phyloP scores from a whole-genome alignment of 2,113 vertebrate genomes.

The Lipotes vexillifer region DNA sequence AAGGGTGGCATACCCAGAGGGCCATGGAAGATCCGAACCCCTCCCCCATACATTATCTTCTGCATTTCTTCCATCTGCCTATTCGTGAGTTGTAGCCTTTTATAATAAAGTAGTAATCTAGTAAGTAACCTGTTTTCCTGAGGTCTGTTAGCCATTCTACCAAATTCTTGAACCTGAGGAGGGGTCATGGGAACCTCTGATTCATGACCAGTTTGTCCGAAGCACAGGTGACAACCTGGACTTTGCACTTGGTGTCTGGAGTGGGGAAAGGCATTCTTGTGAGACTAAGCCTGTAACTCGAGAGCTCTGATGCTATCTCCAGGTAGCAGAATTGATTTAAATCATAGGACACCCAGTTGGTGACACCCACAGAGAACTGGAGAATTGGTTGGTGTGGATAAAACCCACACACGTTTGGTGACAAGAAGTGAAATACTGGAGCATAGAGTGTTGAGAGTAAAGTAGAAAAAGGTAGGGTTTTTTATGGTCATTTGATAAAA shows the following conservation, averaged over 20 bases:
- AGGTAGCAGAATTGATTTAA: not conserved
- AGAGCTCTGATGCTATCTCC: not conserved
- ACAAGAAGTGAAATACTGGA: not conserved
- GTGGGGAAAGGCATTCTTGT: not conserved
- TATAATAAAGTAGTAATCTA: not conserved
- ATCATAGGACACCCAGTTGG: not conserved
- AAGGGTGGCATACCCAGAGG: not conserved
- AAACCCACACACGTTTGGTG: not conserved
- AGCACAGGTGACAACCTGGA: not conserved
- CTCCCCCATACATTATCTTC: not conserved
- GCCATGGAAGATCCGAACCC: not conserved
- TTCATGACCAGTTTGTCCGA: not conserved
- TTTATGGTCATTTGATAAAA: not conserved
- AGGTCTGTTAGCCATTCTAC: not conserved
- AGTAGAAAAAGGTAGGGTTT: not conserved
- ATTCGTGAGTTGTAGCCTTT: not conserved
- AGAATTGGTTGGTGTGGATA: not conserved
- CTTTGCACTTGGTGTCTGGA: not conserved
- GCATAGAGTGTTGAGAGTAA: not conserved
- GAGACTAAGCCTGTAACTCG: not conserved
- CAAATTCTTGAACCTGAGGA: not conserved
- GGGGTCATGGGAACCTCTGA: not conserved
- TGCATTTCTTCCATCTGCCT: not conserved
- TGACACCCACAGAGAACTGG: not conserved
- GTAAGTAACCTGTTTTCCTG: not conserved